Conservation (phyloP, 2,113 vertebrate species). For the Spermophilus dauricus region DNA sequence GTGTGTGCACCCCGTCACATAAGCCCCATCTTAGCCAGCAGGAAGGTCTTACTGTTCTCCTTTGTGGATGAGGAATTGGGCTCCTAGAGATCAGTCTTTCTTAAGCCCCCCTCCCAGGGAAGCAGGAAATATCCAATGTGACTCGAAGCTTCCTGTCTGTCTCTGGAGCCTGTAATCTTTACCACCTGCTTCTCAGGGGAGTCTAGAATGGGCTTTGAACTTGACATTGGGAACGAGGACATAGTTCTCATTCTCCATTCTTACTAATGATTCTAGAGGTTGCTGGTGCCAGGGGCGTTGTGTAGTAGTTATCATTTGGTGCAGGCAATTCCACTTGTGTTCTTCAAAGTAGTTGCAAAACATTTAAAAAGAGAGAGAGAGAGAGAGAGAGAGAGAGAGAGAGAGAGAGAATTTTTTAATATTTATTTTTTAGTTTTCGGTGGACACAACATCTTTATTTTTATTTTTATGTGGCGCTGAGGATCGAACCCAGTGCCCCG, state of each 20-base stretch:
- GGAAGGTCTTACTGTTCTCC: neutral
- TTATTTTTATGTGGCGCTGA: too few relatives aligned
- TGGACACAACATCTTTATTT: too few relatives aligned
- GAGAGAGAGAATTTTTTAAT: too few relatives aligned
- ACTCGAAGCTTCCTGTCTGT: neutral
- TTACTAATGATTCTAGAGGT: neutral
- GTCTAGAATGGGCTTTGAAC: neutral
- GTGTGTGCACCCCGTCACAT: fast-evolving
- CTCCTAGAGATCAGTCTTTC: neutral
- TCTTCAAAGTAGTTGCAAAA: neutral
- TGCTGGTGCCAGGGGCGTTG: neutral
- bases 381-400: too few relatives aligned
- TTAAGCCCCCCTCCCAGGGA: neutral
- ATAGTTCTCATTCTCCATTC: neutral
- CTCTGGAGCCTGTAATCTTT: neutral
- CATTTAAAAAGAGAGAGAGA: too few relatives aligned
- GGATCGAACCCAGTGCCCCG: too few relatives aligned
- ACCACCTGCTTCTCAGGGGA: neutral
- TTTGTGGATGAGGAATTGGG: neutral
- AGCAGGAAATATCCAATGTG: neutral
- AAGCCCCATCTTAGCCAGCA: neutral
- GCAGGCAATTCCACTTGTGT: neutral
- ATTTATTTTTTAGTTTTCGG: too few relatives aligned
- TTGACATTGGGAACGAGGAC: neutral
- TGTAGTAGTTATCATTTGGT: neutral